Percentiles rank a stretch among this genome's conserved stretches.
These are phyloP conservation scores for Epicampocera succincta DNA, from an alignment of 2,888 invertebrate genomes.

Conservation along the genomic window DNA sequence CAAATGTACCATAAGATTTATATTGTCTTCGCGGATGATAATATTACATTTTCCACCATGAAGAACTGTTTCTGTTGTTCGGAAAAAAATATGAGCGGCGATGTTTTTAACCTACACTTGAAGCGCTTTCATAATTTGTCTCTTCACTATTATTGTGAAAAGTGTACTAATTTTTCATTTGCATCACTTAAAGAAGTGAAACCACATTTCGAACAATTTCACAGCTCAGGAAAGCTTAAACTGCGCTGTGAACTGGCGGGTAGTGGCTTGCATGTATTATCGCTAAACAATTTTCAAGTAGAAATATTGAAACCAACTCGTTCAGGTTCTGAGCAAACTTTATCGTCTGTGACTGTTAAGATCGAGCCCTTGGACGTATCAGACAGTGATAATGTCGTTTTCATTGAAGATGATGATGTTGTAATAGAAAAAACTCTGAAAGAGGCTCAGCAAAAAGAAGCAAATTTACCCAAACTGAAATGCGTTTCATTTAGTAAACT, in stretches of 20 bases:
- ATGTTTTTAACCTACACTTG: constrained; percentile 65
- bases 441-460: constrained; percentile 19
- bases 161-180: constrained; percentile 58
- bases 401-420: constrained; percentile 70
- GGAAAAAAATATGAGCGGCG: constrained; percentile 40
- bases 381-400: constrained; percentile 48
- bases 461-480: constrained; percentile 46
- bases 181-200: constrained; percentile 50
- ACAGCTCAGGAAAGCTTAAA: constrained; percentile 46
- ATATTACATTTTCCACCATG: constrained; percentile 68
- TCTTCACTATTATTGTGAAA: constrained; percentile 68
- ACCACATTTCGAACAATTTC: constrained; percentile 57
- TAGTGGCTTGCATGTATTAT: constrained; percentile 36
- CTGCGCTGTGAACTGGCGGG: constrained; percentile 66
- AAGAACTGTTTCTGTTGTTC: constrained; percentile 68
- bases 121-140: constrained; percentile 65
- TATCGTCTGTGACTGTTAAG: constrained; percentile 30
- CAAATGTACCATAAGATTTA: constrained; percentile 30
- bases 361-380: constrained; percentile 38
- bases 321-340: not conserved
- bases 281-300: constrained; percentile 59
- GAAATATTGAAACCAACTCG: constrained; percentile 4
- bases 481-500: constrained; percentile 48
- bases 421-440: constrained; percentile 54
- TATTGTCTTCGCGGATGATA: constrained; percentile 59